Conservation (phyloP, 2,888 invertebrate species). For the Drosophila pseudotakahashii region DNA sequence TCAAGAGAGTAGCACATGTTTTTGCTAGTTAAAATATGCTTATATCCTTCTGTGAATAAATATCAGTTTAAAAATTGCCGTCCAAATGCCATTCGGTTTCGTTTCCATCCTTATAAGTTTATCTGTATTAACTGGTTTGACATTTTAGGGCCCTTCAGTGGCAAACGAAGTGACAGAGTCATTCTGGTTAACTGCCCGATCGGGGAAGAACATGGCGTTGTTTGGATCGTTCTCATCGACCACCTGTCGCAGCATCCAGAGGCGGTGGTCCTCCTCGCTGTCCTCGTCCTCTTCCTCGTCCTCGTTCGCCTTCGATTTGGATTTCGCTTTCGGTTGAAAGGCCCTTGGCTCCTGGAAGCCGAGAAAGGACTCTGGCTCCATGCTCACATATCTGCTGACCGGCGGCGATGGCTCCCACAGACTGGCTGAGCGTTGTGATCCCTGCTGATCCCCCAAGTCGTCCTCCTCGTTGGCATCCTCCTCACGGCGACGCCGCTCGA, state of each 20-base stretch:
- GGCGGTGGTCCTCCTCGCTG: not conserved
- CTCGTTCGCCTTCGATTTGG: too few species aligned
- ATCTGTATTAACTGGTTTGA: not conserved
- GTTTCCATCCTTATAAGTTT: not conserved
- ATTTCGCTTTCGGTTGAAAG: too few species aligned
- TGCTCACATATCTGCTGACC: slow-evolving; percentile 6
- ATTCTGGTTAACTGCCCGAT: not conserved
- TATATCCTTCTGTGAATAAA: not conserved
- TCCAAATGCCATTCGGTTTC: not conserved
- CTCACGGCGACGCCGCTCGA: too few species aligned
- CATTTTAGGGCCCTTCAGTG: not conserved
- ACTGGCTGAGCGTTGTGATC: too few species aligned
- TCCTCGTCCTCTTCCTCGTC: not conserved
- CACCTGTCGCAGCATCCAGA: slow-evolving; percentile 6
- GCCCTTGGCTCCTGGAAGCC: not conserved
- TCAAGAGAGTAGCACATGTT: too few species aligned
- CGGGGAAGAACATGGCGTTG: not conserved
- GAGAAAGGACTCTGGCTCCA: not conserved
- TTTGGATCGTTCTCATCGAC: slow-evolving; percentile 7
- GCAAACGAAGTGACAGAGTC: not conserved
- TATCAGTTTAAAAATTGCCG: not conserved
- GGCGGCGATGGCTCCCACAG: not conserved
- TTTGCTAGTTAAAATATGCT: too few species aligned
- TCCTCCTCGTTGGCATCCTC: not conserved
- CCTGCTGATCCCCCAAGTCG: not conserved